Evolutionary conservation across 1,140 invertebrate species (phyloP), one percentile per base, ranked within the genome.

Genomic region (Druon quercuslanigerum): DNA sequence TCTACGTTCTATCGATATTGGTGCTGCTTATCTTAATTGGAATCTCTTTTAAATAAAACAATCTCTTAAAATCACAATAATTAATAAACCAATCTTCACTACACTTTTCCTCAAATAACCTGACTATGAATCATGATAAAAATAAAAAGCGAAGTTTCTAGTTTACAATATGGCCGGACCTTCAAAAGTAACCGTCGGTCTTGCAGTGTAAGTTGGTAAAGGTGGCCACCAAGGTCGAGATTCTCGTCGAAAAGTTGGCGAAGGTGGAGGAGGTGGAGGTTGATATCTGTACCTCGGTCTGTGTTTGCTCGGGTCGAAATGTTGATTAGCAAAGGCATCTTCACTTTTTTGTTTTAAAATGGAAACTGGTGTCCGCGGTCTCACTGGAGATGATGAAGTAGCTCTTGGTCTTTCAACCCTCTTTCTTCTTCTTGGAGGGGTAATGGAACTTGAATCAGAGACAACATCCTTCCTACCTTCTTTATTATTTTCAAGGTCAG

Each of bases 271-370:
- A 33, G 92, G 88, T 73, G 87, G 83, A 12, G 96, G 96, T 82
- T 96, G 94, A 85, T 97, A 97, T 40, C 96, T 94, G 82, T 93
- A 95, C 78, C 93, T 94, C 14, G 96, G 96, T 33, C 93, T 92
- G 88, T 97, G 95, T 66, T 94, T 94, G 57, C 92, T 92, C 1
- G 95, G 95, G 88, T 97, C 95, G 85, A 95, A 96, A 51, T 92
- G 90, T 90, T 96, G 94, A 84, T 94, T 93, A 75, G 93, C 92
- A 78, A 95, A 94, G n/a, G 92, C 85, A 81, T 95, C 94, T 16
- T 85, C 88, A 2, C 87, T 84, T n/a, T 86, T 76, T n/a, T 89
- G 87, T 87, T 95, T 95, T 72, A 95, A 87, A 73, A 95, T 95
- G 12, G 94, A 95, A 1, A 89, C 84, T 76, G 81, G 92, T 73